Base-by-base conservation (phyloP, 2,797 vertebrate species). In the Psittacula derbiana region DNA sequence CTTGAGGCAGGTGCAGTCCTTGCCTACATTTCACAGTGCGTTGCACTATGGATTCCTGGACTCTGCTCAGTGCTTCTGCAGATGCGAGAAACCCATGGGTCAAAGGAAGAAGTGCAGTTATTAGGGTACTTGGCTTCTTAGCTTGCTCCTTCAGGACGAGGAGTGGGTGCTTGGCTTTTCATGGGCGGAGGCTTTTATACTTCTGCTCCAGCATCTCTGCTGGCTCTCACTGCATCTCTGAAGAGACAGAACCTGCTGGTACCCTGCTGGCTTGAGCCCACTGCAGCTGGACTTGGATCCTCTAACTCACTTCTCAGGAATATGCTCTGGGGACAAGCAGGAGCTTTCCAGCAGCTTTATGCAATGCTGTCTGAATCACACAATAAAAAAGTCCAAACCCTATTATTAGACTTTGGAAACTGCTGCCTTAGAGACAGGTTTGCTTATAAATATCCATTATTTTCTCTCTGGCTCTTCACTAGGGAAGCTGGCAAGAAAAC, bases 361-460 rank as follows among this genome's bases (percentile, higher is more conserved):
- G 94, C 93, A 91, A 23, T 12, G 36, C 89, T 58, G 84, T 46
- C 65, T 94, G 90, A 91, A 88, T 93, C 95, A 65, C 12, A 3
- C 92, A 47, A 64, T 40, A 52, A 84, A 90, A 76, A 55, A 83
- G 47, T 81, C 86, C 88, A 58, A 90, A 43, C 78, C 65, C 92
- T 96, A 92, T 96, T 95, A 95, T 95, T 95, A 97, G 88, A 78
- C 70, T 87, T 89, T 58, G 92, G 88, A 88, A 96, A 89, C 67
- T 75, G 95, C 95, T 94, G 94, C 95, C 94, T 96, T 89, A 94
- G 92, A 92, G 94, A 95, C 90, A 95, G 86, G 76, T 95, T 93
- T 96, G 91, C 92, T 91, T 69, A 86, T 70, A 93, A 96, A 92
- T 88, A 91, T 43, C 93, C 60, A 16, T 52, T 50, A 30, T 88